These are phyloP conservation scores for Hypotaenidia okinawae DNA, from an alignment of 2,797 vertebrate species.

Conservation along the genomic window DNA sequence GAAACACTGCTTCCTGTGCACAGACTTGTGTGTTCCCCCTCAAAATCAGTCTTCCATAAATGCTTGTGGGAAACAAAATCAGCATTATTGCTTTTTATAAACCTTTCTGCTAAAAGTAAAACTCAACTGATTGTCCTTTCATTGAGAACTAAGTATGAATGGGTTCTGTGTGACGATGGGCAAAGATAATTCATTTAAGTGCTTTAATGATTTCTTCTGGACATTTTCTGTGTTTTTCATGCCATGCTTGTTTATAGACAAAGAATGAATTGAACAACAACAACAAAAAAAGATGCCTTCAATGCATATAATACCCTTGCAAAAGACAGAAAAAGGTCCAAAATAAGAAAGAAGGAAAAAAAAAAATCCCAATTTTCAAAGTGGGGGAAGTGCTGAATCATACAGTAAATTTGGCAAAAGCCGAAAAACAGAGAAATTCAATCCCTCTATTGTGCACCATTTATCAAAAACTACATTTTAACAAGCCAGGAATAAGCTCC, in stretches of 20 bases:
- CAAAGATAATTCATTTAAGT: not conserved
- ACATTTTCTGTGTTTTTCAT: not conserved
- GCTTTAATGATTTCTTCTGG: not conserved
- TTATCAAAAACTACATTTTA: not conserved
- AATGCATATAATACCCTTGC: not conserved
- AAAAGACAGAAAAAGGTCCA: not conserved
- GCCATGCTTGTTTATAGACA: not conserved
- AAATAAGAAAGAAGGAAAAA: not conserved
- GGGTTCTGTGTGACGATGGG: not conserved
- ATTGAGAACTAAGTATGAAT: not conserved
- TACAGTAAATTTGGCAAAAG: not conserved
- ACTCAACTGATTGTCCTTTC: not conserved
- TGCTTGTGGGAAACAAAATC: not conserved
- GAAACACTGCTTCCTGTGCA: not conserved
- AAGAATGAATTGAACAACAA: not conserved
- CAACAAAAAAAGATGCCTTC: not conserved
- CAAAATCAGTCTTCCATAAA: not conserved
- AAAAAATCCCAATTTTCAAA: not conserved
- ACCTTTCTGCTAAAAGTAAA: not conserved
- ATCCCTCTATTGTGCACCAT: not conserved
- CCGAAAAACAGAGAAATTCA: not conserved
- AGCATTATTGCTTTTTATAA: not conserved
- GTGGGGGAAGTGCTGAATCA: not conserved
- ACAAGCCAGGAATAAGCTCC: constrained; percentile 35
- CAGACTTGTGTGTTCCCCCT: not conserved